phyloP scores from a whole-genome alignment of 2,888 invertebrate species.

The Margaritifera margaritifera region DNA sequence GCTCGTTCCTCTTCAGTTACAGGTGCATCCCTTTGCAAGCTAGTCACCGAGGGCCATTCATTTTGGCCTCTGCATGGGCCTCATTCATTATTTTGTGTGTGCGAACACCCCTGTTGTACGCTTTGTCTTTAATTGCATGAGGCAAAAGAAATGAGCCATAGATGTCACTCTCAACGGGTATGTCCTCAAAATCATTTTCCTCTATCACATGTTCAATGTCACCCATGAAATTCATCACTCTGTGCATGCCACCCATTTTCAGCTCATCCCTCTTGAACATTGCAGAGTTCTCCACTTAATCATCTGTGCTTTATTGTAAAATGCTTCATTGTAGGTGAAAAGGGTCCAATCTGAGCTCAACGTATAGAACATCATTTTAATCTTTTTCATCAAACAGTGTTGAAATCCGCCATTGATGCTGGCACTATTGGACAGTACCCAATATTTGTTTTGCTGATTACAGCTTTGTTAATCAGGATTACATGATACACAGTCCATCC shows the following conservation, averaged over 20 bases:
- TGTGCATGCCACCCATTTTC: constrained; percentile 23
- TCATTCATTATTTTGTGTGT: constrained; percentile 18
- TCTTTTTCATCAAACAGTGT: constrained; percentile 16
- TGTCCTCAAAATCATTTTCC: too few species aligned
- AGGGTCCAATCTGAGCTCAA: constrained; percentile 16
- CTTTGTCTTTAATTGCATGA: too few species aligned
- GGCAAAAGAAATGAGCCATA: constrained; percentile 13
- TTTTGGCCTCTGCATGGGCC: constrained; percentile 3
- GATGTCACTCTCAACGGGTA: constrained; percentile 9
- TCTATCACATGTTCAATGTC: constrained; percentile 16
- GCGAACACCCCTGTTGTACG: too few species aligned
- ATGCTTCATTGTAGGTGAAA: constrained; percentile 22
- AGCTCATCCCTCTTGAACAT: constrained; percentile 19
- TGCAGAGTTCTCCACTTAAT: constrained; percentile 20
- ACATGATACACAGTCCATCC: too few species aligned
- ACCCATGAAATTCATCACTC: constrained; percentile 23
- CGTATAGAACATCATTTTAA: constrained; percentile 8
- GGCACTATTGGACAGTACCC: too few species aligned
- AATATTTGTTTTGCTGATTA: constrained; percentile 6
- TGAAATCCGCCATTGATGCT: too few species aligned
- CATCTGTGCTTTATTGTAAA: constrained; percentile 24
- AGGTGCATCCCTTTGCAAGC: neutral
- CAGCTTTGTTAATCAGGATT: neutral
- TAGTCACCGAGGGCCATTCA: too few species aligned
- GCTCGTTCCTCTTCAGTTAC: constrained; percentile 4